These are phyloP conservation scores for Tachyglossus aculeatus DNA, from an alignment of 2,797 vertebrate species.

Conservation along the genomic window DNA sequence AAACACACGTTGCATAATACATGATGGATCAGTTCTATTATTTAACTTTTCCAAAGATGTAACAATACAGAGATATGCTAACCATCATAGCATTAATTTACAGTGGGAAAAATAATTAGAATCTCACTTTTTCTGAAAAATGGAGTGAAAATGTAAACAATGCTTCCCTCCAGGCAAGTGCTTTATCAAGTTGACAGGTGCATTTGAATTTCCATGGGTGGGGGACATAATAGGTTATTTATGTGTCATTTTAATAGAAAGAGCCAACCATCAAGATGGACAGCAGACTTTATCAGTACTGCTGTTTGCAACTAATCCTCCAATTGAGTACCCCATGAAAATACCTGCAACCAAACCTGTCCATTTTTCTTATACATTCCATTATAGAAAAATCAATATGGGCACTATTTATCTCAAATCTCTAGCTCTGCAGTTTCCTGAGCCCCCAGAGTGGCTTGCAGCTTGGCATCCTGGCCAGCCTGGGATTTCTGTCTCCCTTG, in stretches of 20 bases:
- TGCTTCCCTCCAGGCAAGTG: conserved; percentile 98
- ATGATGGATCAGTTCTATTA: conserved; percentile 79
- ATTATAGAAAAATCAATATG: conserved; percentile 77
- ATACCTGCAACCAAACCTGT: conserved; percentile 78
- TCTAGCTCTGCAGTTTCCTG: conserved; percentile 64
- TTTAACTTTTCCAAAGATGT: conserved; percentile 80
- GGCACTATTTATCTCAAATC: conserved; percentile 75
- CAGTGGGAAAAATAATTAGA: conserved; percentile 99
- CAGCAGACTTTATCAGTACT: conserved; percentile 83
- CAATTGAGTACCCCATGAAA: conserved; percentile 81
- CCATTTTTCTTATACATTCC: conserved; percentile 76
- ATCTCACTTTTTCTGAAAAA: conserved; percentile 98
- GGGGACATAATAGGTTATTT: conserved; percentile 98
- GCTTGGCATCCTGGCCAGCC: conserved; percentile 14
- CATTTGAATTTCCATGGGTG: conserved; percentile 99
- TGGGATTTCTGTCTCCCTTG: background rate
- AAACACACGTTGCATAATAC: conserved; percentile 71
- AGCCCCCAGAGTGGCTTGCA: conserved; percentile 40
- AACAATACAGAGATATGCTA: conserved; percentile 80
- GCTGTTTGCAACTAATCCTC: conserved; percentile 84
- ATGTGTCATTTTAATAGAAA: conserved; percentile 96
- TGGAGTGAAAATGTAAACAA: conserved; percentile 99
- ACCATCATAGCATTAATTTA: conserved; percentile 97
- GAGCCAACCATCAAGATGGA: conserved; percentile 82
- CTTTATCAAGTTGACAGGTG: conserved; percentile 99